Conservation (phyloP, 1,140 invertebrate genomes). For the Orussus abietinus region DNA sequence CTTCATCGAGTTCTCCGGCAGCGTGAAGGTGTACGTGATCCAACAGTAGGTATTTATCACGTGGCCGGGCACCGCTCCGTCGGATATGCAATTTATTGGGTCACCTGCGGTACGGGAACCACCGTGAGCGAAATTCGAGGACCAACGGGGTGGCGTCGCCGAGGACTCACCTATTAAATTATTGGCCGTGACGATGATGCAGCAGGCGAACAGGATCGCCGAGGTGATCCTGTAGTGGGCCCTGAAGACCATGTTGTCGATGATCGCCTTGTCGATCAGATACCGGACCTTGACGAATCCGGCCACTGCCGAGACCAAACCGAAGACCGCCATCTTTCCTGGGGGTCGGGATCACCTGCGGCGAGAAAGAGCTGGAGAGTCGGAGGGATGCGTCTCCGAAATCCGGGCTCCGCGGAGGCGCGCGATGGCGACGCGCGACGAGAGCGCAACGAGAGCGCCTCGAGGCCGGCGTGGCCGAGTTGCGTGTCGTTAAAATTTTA, state of each 20-base stretch:
- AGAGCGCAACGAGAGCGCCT: slow-evolving; percentile 25
- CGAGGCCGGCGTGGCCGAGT: slow-evolving; percentile 9
- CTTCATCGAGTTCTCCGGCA: slow-evolving; percentile 66
- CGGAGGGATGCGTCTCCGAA: too few species aligned
- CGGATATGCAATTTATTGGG: slow-evolving; percentile 78
- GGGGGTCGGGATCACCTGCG: too few species aligned
- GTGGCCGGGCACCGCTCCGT: slow-evolving; percentile 67
- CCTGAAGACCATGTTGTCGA: slow-evolving; percentile 87
- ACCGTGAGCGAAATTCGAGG: slow-evolving; percentile 1
- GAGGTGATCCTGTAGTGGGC: slow-evolving; percentile 87
- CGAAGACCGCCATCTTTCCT: slow-evolving; percentile 76
- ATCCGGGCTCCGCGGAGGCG: too few species aligned
- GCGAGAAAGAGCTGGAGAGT: too few species aligned
- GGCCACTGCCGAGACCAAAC: slow-evolving; percentile 76
- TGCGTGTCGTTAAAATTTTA: slow-evolving; percentile 30
- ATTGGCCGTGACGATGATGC: slow-evolving; percentile 84
- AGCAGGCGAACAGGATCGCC: slow-evolving; percentile 80
- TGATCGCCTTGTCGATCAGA: slow-evolving; percentile 78
- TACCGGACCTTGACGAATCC: slow-evolving; percentile 83
- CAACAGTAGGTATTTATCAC: slow-evolving; percentile 87
- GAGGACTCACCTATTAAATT: slow-evolving; percentile 76
- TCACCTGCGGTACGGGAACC: slow-evolving; percentile 58
- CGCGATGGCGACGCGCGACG: too few species aligned
- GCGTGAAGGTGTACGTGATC: slow-evolving; percentile 87
- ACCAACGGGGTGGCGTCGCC: too few species aligned